Percentiles rank a stretch among this genome's conserved stretches.
Evolutionary conservation across 1,140 invertebrate genomes (phyloP).

Genomic region (Orchestia grillus): DNA sequence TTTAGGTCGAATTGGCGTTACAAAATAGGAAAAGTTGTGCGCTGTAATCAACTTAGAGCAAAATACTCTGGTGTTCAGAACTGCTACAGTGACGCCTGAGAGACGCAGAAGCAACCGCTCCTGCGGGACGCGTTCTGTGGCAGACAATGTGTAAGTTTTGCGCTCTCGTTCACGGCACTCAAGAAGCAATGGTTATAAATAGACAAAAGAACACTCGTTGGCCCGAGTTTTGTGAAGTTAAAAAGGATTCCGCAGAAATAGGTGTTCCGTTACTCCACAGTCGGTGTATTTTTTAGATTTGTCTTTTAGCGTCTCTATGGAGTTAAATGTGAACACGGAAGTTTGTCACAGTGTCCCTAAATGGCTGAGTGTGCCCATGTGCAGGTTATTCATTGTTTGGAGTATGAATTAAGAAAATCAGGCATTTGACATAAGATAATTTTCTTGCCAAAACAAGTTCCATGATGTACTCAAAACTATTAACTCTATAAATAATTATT

Average conservation of each 20-base stretch:
- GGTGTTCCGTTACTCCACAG: not conserved
- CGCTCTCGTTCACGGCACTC: not conserved
- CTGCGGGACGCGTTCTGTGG: not conserved
- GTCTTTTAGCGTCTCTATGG: too few relatives aligned
- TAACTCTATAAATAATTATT: too few relatives aligned
- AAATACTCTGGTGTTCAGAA: constrained; percentile 32
- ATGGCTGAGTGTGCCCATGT: too few relatives aligned
- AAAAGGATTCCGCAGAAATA: not conserved
- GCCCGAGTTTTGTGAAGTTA: not conserved
- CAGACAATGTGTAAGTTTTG: not conserved
- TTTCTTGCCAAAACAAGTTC: too few relatives aligned
- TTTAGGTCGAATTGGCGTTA: constrained; percentile 54
- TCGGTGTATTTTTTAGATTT: not conserved
- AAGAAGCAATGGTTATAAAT: not conserved
- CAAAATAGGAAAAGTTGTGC: constrained; percentile 44
- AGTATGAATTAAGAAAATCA: too few relatives aligned
- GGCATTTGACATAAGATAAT: too few relatives aligned
- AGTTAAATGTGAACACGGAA: too few relatives aligned
- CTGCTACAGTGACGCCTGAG: constrained; percentile 12
- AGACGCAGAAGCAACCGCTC: not conserved
- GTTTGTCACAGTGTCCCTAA: too few relatives aligned
- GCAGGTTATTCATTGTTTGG: too few relatives aligned
- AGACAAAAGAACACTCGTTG: not conserved
- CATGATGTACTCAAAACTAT: too few relatives aligned
- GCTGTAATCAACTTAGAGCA: constrained; percentile 53